phyloP scores from a whole-genome alignment of 2,888 invertebrate species.

The Ecdyonurus torrentis region DNA sequence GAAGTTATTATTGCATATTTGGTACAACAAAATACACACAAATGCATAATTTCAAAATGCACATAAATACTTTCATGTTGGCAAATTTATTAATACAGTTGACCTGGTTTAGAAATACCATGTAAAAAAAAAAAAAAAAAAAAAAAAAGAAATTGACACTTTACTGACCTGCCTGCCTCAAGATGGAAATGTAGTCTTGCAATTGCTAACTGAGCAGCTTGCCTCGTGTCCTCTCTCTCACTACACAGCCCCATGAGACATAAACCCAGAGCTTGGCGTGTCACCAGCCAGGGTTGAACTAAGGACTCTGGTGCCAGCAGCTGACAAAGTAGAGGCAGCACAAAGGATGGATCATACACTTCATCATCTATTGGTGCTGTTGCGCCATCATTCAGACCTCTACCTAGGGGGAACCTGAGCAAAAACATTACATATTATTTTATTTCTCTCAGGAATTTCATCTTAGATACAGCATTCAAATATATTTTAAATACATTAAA shows the following conservation, averaged over 20 bases:
- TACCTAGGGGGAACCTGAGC: not conserved
- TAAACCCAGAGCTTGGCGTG: constrained; percentile 51
- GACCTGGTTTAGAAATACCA: no score
- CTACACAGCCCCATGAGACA: constrained; percentile 54
- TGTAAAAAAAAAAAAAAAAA: no score
- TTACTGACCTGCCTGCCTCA: constrained; percentile 44
- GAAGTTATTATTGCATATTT: no score
- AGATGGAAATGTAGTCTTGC: constrained; percentile 56
- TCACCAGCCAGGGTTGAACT: constrained; percentile 50
- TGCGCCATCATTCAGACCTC: not conserved
- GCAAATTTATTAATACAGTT: no score
- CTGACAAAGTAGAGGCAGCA: constrained; percentile 58
- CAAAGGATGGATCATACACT: constrained; percentile 68
- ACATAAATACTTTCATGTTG: no score
- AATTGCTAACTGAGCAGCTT: constrained; percentile 56
- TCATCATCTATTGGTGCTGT: constrained; percentile 19
- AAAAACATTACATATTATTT: not conserved
- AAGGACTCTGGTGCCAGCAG: constrained; percentile 56
- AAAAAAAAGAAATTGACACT: no score
- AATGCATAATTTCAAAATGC: no score
- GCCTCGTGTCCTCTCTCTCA: constrained; percentile 43
- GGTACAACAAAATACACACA: no score
- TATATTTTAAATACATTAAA: no score
- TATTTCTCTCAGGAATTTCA: no score
- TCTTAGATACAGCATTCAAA: no score